A percentile compares a stretch with the other conserved stretches of the same genome.
Evolutionary conservation across 30 jellyfish, hydroid and myxozoan genomes (phyloP).

Genomic region (Morbakka virulenta): DNA sequence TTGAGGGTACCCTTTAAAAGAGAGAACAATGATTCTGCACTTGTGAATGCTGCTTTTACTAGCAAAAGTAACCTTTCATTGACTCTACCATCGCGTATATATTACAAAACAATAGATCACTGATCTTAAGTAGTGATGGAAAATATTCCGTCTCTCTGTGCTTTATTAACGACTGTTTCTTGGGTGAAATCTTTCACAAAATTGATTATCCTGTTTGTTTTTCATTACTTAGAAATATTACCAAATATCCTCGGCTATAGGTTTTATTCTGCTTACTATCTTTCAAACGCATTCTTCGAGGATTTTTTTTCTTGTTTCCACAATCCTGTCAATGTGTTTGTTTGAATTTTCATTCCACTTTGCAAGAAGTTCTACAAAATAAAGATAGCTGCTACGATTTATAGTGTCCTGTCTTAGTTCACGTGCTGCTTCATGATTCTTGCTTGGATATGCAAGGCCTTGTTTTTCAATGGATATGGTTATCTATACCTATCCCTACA

Average conservation of each 20-base stretch:
- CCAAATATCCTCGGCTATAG: conserved; percentile 50
- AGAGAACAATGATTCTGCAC: conserved; percentile 17
- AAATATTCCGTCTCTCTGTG: too few relatives aligned
- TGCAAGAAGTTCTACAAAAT: conserved; percentile 16
- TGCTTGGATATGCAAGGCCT: conserved; percentile 26
- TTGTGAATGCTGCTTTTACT: conserved; percentile 25
- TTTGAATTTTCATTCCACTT: conserved; percentile 4
- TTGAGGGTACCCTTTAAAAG: conserved; percentile 9
- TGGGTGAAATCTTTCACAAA: conserved; percentile 1
- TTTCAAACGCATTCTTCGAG: neutral
- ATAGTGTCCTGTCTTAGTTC: conserved; percentile 5
- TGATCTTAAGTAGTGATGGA: too few relatives aligned
- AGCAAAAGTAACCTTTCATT: conserved; percentile 33
- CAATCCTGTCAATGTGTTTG: conserved; percentile 19
- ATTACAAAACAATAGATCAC: too few relatives aligned
- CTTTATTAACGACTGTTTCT: conserved; percentile 7
- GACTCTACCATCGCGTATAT: conserved; percentile 11
- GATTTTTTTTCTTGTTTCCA: conserved; percentile 3
- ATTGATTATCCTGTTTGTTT: neutral
- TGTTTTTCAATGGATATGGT: conserved; percentile 3
- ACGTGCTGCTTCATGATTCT: conserved; percentile 22
- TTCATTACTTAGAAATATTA: too few relatives aligned
- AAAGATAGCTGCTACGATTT: too few relatives aligned
- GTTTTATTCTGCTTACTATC: neutral
- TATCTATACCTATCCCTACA: conserved; percentile 1